These are phyloP conservation scores for Eupristina koningsbergeri DNA, from an alignment of 1,140 invertebrate species.

Conservation along the genomic window DNA sequence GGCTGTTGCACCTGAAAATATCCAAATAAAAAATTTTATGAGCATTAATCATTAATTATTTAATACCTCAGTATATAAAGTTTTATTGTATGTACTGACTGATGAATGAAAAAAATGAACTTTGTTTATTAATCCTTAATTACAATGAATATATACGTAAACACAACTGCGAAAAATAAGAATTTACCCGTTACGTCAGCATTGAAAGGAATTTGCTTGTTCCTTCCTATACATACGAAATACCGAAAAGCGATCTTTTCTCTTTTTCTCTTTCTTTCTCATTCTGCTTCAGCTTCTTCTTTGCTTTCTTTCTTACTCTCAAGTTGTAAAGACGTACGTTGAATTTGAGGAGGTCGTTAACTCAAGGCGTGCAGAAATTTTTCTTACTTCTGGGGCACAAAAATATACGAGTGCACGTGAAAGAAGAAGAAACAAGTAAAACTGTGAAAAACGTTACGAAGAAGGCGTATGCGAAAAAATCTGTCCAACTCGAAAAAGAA, in stretches of 20 bases:
- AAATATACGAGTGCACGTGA: slow-evolving; percentile 25
- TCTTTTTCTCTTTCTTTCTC: slow-evolving; percentile 24
- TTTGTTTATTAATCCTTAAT: slow-evolving; percentile 19
- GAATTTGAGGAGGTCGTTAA: slow-evolving; percentile 47
- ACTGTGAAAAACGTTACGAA: slow-evolving; percentile 35
- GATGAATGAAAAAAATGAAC: neutral
- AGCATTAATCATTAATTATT: neutral
- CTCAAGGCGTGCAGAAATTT: slow-evolving; percentile 41
- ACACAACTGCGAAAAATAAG: neutral
- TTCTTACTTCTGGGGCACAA: slow-evolving; percentile 39
- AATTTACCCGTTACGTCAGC: neutral
- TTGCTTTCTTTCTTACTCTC: slow-evolving; percentile 3
- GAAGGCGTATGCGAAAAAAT: slow-evolving; percentile 29
- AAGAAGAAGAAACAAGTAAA: neutral
- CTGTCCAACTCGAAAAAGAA: slow-evolving; percentile 9
- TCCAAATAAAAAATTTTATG: slow-evolving; percentile 7
- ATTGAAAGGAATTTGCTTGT: slow-evolving; percentile 32
- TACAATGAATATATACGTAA: slow-evolving; percentile 23
- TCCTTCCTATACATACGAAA: slow-evolving; percentile 20
- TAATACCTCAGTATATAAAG: neutral
- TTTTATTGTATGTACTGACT: neutral
- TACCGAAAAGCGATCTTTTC: slow-evolving; percentile 27
- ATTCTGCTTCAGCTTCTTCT: slow-evolving; percentile 3
- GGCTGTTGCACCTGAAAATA: slow-evolving; percentile 2
- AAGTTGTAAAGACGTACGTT: slow-evolving; percentile 38